Conservation (phyloP, 2,113 vertebrate genomes). For the Chitala chitala region DNA sequence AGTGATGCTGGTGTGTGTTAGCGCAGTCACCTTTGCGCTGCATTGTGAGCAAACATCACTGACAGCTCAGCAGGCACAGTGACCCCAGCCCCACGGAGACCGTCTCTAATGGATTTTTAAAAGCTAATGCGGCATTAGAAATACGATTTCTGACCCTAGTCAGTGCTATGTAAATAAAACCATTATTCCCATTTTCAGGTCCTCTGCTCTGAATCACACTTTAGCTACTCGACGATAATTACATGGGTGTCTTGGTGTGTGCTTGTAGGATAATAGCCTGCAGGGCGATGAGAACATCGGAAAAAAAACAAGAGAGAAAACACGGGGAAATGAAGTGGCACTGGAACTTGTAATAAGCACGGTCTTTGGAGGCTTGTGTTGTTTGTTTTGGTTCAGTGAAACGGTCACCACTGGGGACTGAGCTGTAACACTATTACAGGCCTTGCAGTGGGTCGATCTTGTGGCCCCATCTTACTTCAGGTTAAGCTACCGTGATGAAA, state of each 20-base stretch:
- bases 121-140: slow-evolving; percentile 38
- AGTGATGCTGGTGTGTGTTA: no score
- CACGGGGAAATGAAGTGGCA: not conserved
- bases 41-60: slow-evolving; percentile 30
- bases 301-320: not conserved
- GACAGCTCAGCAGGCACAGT: slow-evolving; percentile 34
- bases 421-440: slow-evolving; percentile 32
- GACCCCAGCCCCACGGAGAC: slow-evolving; percentile 28
- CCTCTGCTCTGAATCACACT: slow-evolving; percentile 37
- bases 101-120: slow-evolving; percentile 42
- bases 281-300: not conserved
- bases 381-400: slow-evolving; percentile 53
- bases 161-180: slow-evolving; percentile 57
- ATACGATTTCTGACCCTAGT: slow-evolving; percentile 43
- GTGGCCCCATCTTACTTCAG: no score
- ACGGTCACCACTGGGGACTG: slow-evolving; percentile 49
- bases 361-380: slow-evolving; percentile 40
- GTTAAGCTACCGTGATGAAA: not conserved
- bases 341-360: not conserved
- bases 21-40: not conserved
- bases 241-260: slow-evolving; percentile 24
- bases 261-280: slow-evolving; percentile 15
- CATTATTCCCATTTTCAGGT: slow-evolving; percentile 51
- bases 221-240: slow-evolving; percentile 24
- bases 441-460: no score